Percentiles rank a stretch among this genome's conserved stretches.
Conservation (phyloP, 2,888 invertebrate species). For the Drosophila macrospina region DNA sequence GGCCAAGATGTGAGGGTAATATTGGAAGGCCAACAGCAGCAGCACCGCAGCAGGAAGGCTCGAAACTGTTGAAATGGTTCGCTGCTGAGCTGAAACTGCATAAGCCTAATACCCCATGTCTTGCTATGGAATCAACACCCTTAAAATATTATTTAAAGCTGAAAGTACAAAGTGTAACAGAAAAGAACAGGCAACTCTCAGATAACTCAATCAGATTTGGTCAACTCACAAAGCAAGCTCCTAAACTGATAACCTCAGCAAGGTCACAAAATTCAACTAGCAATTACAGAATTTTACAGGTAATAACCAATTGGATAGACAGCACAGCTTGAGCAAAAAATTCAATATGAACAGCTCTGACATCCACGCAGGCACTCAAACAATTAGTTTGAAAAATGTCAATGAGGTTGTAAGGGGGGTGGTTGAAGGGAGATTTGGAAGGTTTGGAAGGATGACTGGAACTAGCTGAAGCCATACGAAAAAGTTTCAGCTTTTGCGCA, state of each 20-base stretch:
- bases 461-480: conserved; percentile 65
- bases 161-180: not conserved
- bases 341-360: conserved; percentile 44
- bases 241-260: conserved; percentile 2
- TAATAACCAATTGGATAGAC: conserved; percentile 43
- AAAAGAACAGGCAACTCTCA: not conserved
- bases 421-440: conserved; percentile 5
- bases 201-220: conserved; percentile 3
- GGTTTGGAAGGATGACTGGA: conserved; percentile 21
- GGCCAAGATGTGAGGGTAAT: conserved; percentile 18
- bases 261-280: conserved; percentile 23
- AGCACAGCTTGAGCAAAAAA: conserved; percentile 44
- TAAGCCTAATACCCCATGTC: not conserved
- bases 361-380: conserved; percentile 57
- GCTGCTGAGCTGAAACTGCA: conserved; percentile 16
- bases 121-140: not conserved
- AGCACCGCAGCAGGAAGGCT: conserved; percentile 9
- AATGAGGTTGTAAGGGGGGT: conserved; percentile 3
- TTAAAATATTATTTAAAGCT: not conserved
- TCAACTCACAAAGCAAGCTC: not conserved
- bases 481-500: conserved; percentile 78
- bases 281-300: conserved; percentile 64
- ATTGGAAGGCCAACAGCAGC: too few species aligned
- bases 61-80: conserved; percentile 28
- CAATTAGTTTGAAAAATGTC: conserved; percentile 58